Percentiles rank a stretch among this genome's conserved stretches.
These are phyloP conservation scores for Meloidogyne exigua DNA, from an alignment of 1,140 invertebrate species.

Conservation along the genomic window DNA sequence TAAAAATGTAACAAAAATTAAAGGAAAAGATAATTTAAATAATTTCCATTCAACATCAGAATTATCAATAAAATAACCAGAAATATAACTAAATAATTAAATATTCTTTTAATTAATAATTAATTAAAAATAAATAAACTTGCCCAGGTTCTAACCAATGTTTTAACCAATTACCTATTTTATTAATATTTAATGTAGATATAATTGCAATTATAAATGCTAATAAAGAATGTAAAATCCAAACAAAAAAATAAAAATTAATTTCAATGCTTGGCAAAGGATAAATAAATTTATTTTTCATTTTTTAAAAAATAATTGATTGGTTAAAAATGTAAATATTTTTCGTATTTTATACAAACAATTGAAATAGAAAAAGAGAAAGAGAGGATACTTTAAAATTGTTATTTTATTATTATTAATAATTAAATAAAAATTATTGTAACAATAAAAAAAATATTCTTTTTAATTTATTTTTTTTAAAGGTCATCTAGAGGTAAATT, in stretches of 20 bases:
- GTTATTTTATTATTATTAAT: too few species aligned
- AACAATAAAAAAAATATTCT: too few species aligned
- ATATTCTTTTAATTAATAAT: neutral
- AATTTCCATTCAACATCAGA: conserved; percentile 51
- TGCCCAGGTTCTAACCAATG: conserved; percentile 43
- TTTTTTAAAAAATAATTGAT: too few species aligned
- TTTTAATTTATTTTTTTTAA: too few species aligned
- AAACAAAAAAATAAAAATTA: conserved; percentile 39
- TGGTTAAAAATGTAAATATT: too few species aligned
- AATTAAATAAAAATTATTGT: too few species aligned
- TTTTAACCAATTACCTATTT: conserved; percentile 33
- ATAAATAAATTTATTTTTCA: conserved; percentile 20
- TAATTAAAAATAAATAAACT: neutral
- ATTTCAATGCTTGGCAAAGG: conserved; percentile 31
- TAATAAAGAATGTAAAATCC: conserved; percentile 41
- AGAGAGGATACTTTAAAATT: too few species aligned
- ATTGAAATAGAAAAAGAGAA: too few species aligned
- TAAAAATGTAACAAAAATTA: conserved; percentile 21
- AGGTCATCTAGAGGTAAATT: too few species aligned
- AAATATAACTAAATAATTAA: conserved; percentile 15
- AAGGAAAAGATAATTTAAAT: conserved; percentile 32
- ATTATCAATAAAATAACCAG: conserved; percentile 41
- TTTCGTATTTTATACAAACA: too few species aligned
- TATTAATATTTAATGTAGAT: conserved; percentile 21
- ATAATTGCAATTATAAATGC: conserved; percentile 34